Evolutionary conservation across 1,140 invertebrate genomes (phyloP), one percentile per base, ranked within the genome.

Genomic region (Drosophila rhopaloa): DNA sequence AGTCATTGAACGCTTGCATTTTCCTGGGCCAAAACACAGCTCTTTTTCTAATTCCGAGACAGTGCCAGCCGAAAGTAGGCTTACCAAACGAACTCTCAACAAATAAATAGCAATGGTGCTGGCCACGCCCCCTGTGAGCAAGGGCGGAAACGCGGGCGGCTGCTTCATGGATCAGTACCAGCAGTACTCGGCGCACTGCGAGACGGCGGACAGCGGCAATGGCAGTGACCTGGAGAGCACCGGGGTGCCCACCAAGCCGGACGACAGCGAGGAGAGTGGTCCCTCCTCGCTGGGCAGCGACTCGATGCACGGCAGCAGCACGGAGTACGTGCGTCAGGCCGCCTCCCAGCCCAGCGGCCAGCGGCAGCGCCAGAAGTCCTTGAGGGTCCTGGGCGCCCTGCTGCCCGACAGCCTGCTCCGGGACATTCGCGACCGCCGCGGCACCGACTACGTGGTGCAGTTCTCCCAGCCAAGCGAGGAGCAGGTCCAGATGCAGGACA

Each of bases 131-230:
- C 68, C 68, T 37, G 67, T 50, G 10, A 70, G 63, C 27, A 66
- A 76, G 46, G 70, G 57, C 46, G 71, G 48, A 24, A 76, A 47
- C 29, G 10, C 88, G 95, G 96, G 1, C 95, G 97, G 84, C 95
- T 95, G 77, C 96, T 88, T 70, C 63, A 80, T 88, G 84, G 84
- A 88, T 10, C 83, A 89, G 44, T 88, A 83, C 40, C 79, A 88
- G 29, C 78, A 88, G 62, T 88, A 88, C 38, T 73, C 83, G 48
- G 79, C 96, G 43, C 96, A 96, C 2, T 95, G 94, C 79, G 96
- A 96, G 67, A 96, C 96, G 1, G 85, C 96, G 67, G 96, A 97
- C 93, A 97, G 96, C 58, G 96, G 96, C 19, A 97, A 96, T 14
- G 96, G 96, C 92, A 97, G 96, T 85, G 96, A 97, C 86, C 92